Evolutionary conservation across 2,797 vertebrate species (phyloP), one percentile per base, ranked within the genome.

Genomic region (Coranthus polyacanthus): DNA sequence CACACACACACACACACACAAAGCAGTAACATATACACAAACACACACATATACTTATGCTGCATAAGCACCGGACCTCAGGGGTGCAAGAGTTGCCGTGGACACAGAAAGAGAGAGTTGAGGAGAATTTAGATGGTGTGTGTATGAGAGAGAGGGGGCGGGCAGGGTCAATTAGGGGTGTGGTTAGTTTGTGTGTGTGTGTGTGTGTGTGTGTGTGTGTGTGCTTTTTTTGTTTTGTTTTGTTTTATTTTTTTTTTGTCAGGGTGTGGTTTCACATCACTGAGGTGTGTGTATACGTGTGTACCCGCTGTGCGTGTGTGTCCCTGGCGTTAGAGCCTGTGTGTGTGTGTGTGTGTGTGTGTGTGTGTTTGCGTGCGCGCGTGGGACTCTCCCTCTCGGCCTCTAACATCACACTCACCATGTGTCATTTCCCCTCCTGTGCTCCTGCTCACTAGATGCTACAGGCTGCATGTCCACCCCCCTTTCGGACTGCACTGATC

Each of bases 1-100:
- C 34, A 26, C 49, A 36, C n/a, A 47, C 64, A 68, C 50, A 76
- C 38, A 64, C 58, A 79, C 69, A 62, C 58, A 84, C 59, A 75
- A 68, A 71, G 60, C 68, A 52, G 47, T 24, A 24, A 56, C 42
- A 80, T 62, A 60, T 67, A 72, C 72, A 82, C 78, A 73, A 53
- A 58, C 29, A 26, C 67, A 60, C 69, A 68, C 64, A 67, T 65
- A 59, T 50, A 39, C 83, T 93, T 91, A 87, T 95, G 95, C 95
- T 96, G 94, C 84, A 92, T 95, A 94, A 93, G 93, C 94, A 95
- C 65, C 84, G 90, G 89, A 88, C 83, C 89, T 85, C 47, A 84
- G 84, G 87, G 90, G 74, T 66, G 0, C 72, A 44, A 26, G 65
- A 77, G 81, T 68, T 84, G 75, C 73, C 34, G 51, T 68, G 68